Evolutionary conservation across 2,797 vertebrate species (phyloP).

Genomic region (Tapirus indicus): DNA sequence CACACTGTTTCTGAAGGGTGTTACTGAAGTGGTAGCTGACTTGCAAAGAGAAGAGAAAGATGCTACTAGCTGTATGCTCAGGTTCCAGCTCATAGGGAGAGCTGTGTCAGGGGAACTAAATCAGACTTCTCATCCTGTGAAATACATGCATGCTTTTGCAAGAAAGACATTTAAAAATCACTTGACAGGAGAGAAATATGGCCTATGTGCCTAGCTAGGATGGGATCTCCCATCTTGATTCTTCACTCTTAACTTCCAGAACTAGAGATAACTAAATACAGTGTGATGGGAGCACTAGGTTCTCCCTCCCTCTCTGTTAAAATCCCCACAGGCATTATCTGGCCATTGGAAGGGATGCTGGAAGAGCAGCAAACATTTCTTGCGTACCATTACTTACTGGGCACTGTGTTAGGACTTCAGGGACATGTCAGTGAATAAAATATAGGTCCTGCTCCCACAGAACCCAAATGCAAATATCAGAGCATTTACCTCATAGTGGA

Average conservation of each 20-base stretch:
- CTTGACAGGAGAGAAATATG: neutral
- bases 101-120: neutral
- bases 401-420: neutral
- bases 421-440: neutral
- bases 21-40: neutral
- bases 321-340: neutral
- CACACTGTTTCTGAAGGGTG: neutral
- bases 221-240: neutral
- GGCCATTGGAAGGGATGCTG: neutral
- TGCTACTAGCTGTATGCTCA: neutral
- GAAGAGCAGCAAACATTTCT: neutral
- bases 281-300: neutral
- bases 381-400: neutral
- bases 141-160: neutral
- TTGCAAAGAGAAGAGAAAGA: neutral
- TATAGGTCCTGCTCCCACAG: neutral
- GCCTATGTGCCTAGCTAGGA: neutral
- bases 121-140: accelerated
- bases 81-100: neutral
- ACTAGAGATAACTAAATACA: neutral
- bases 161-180: neutral
- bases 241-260: neutral
- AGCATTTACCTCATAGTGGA: neutral
- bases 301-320: neutral
- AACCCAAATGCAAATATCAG: neutral